These are phyloP conservation scores for Amphilophus citrinellus DNA, from an alignment of 2,113 vertebrate genomes.

Conservation along the genomic window DNA sequence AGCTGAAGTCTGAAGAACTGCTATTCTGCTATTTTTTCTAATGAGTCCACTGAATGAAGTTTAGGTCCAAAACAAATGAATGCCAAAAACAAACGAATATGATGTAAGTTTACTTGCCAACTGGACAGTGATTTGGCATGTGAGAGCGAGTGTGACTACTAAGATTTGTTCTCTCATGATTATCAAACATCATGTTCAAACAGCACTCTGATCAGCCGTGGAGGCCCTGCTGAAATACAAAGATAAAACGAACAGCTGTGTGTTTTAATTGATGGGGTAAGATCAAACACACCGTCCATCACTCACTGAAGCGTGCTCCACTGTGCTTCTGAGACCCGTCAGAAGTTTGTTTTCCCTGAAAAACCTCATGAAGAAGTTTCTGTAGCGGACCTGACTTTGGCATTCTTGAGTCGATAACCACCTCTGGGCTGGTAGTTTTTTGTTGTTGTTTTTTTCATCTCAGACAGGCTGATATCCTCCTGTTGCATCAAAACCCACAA, in stretches of 20 bases:
- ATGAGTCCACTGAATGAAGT: neutral
- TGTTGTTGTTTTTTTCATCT: neutral
- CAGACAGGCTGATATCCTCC: neutral
- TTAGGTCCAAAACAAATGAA: neutral
- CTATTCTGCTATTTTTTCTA: neutral
- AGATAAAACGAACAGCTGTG: slow-evolving; percentile 15
- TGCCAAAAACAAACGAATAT: neutral
- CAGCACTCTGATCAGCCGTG: neutral
- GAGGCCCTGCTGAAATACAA: slow-evolving; percentile 1
- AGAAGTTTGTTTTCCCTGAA: slow-evolving; percentile 8
- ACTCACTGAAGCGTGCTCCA: neutral
- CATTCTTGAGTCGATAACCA: slow-evolving; percentile 13
- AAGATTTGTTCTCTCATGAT: neutral
- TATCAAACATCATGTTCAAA: slow-evolving; percentile 8
- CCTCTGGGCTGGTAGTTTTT: slow-evolving; percentile 2
- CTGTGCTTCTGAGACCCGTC: neutral
- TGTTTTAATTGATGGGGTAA: slow-evolving; percentile 9
- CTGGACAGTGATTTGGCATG: neutral
- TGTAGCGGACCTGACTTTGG: neutral
- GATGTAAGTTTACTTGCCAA: slow-evolving; percentile 4
- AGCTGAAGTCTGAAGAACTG: neutral
- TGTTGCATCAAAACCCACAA: slow-evolving; percentile 11
- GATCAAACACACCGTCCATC: slow-evolving; percentile 1
- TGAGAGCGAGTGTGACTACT: neutral
- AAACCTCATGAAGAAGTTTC: slow-evolving; percentile 5